phyloP scores from a whole-genome alignment of 1,140 invertebrate species.

The Drosophila truncata region DNA sequence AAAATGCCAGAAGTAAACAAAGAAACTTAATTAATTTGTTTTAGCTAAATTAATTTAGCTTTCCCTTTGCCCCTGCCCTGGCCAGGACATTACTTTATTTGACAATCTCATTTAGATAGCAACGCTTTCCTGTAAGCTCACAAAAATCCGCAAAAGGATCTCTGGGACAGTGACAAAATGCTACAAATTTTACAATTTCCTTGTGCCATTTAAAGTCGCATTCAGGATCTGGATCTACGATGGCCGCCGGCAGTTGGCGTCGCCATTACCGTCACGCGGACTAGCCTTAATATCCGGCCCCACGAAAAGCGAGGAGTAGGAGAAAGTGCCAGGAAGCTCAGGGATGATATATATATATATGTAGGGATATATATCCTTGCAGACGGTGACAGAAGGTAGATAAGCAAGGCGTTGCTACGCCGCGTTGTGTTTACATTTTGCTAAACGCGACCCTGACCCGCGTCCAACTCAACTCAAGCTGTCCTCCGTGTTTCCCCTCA shows the following conservation, averaged over 20 bases:
- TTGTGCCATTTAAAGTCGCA: conserved; percentile 54
- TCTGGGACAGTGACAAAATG: conserved; percentile 60
- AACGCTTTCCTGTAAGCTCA: neutral
- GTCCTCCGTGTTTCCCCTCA: neutral
- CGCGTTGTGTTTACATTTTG: conserved; percentile 71
- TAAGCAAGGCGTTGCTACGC: conserved; percentile 48
- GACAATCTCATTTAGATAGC: conserved; percentile 36
- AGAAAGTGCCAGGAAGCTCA: neutral
- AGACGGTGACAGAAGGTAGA: conserved; percentile 49
- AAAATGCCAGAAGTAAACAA: neutral
- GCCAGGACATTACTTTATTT: conserved; percentile 10
- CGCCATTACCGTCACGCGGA: conserved; percentile 73
- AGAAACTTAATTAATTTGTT: conserved; percentile 11
- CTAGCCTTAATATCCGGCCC: conserved; percentile 74
- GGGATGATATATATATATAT: conserved; percentile 6
- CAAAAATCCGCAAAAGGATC: conserved; percentile 3
- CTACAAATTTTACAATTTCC: conserved; percentile 81
- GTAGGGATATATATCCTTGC: conserved; percentile 8
- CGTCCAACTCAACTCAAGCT: conserved; percentile 36
- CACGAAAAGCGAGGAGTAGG: conserved; percentile 1
- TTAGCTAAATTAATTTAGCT: conserved; percentile 17
- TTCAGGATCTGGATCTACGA: conserved; percentile 41
- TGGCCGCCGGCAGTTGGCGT: conserved; percentile 73
- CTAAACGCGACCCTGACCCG: conserved; percentile 68
- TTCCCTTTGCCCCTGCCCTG: neutral